phyloP scores from a whole-genome alignment of 2,113 vertebrate species.

The Bubo bubo region DNA sequence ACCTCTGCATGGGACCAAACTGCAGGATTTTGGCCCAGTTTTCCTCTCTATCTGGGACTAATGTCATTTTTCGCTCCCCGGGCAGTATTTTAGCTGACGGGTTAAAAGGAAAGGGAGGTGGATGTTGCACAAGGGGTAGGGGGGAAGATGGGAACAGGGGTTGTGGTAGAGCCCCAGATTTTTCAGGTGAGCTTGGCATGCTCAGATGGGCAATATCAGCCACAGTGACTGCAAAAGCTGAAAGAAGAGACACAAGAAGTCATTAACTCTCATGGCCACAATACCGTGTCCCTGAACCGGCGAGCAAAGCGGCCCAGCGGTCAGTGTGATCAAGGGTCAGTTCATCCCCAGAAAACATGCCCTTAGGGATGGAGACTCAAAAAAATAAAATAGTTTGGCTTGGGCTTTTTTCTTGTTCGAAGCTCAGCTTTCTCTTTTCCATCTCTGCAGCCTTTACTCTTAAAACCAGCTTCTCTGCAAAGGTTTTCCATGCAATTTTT shows the following conservation, averaged over 20 bases:
- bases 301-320: rapidly evolving
- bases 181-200: neutral
- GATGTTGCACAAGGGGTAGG: neutral
- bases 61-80: neutral
- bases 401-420: neutral
- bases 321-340: neutral
- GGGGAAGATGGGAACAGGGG: neutral
- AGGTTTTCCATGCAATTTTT: neutral
- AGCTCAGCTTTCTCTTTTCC: neutral
- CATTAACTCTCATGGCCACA: neutral
- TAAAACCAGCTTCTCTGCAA: neutral
- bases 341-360: neutral
- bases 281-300: neutral
- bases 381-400: neutral
- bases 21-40: neutral
- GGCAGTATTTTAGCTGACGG: neutral
- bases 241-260: neutral
- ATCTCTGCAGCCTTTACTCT: neutral
- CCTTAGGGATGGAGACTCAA: neutral
- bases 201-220: neutral
- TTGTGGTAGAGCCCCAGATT: neutral
- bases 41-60: neutral
- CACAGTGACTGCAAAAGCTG: neutral
- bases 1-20: neutral
- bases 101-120: neutral